These are phyloP conservation scores for Chlorops oryzae DNA, from an alignment of 1,140 invertebrate genomes.

Conservation along the genomic window DNA sequence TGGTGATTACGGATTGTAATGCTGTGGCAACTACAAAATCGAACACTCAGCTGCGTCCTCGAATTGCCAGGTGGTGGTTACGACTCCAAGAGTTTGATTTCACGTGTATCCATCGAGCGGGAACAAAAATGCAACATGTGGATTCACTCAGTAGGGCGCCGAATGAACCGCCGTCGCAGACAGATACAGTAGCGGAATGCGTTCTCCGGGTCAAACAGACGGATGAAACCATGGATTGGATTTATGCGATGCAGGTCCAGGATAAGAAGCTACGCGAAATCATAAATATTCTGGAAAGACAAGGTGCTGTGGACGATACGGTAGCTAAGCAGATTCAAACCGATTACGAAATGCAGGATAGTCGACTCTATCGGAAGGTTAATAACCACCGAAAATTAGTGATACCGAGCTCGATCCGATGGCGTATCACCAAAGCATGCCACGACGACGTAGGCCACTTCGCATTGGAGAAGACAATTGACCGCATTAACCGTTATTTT, in stretches of 20 bases:
- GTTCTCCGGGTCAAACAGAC: too few relatives aligned
- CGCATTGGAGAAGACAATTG: too few relatives aligned
- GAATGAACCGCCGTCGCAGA: too few relatives aligned
- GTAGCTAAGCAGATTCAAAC: not conserved
- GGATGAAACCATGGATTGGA: not conserved
- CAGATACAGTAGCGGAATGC: too few relatives aligned
- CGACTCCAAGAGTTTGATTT: conserved; percentile 3
- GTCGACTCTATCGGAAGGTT: not conserved
- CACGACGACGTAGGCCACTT: too few relatives aligned
- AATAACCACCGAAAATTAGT: too few relatives aligned
- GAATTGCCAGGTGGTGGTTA: conserved; percentile 39
- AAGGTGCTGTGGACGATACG: too few relatives aligned
- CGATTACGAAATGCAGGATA: not conserved
- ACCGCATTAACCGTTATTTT: too few relatives aligned
- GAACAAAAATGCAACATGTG: conserved; percentile 9
- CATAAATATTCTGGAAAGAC: too few relatives aligned
- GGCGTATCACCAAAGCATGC: not conserved
- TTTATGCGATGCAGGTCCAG: not conserved
- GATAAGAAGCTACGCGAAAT: not conserved
- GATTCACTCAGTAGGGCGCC: too few relatives aligned
- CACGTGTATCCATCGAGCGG: not conserved
- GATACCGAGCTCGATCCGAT: too few relatives aligned
- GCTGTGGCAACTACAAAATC: not conserved
- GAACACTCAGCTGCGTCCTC: conserved; percentile 11
- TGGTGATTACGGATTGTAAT: conserved; percentile 15